Percentiles rank a stretch among this genome's conserved stretches.
Conservation (phyloP, 2,113 vertebrate genomes). For the Centropus bengalensis region DNA sequence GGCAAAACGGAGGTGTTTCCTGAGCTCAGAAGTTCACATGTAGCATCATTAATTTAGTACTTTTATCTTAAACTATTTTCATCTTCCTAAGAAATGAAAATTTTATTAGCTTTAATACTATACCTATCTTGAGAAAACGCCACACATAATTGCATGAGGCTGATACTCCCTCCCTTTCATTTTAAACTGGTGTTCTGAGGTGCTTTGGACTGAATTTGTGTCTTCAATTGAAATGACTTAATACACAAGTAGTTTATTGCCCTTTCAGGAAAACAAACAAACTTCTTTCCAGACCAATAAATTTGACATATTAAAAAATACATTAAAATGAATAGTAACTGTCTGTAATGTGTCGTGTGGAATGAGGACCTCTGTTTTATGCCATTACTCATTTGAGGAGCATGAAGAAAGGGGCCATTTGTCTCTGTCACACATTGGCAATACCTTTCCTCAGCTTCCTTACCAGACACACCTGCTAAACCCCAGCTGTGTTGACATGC, state of each 20-base stretch:
- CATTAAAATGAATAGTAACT: neutral
- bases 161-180: neutral
- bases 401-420: neutral
- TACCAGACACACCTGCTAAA: neutral
- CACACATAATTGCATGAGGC: neutral
- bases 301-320: neutral
- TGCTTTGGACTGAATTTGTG: neutral
- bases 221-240: neutral
- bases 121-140: neutral
- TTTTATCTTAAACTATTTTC: neutral
- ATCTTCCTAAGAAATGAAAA: neutral
- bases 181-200: neutral
- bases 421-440: neutral
- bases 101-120: neutral
- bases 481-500: neutral
- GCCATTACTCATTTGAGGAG: neutral
- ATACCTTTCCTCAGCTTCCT: neutral
- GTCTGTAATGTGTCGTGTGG: too few relatives aligned
- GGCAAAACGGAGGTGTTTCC: neutral
- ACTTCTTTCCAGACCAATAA: neutral
- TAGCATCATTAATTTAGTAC: neutral
- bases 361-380: neutral
- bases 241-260: neutral
- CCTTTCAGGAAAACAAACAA: neutral
- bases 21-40: neutral